Evolutionary conservation across 2,113 vertebrate species (phyloP).

Genomic region (Pagrus major): DNA sequence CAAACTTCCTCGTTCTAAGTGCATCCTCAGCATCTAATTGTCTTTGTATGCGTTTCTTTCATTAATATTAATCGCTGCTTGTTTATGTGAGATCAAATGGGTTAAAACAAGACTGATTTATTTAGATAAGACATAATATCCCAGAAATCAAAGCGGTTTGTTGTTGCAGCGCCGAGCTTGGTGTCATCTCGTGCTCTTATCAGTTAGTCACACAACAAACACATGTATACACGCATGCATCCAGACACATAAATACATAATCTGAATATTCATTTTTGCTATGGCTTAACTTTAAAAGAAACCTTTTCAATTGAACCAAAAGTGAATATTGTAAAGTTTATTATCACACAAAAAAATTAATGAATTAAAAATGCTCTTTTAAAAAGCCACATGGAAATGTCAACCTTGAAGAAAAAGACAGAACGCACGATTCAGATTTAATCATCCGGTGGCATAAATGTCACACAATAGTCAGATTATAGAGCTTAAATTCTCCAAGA

Average conservation of each 20-base stretch:
- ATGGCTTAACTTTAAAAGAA: neutral
- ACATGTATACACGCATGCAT: neutral
- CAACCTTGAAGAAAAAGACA: neutral
- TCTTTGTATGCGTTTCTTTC: constrained; percentile 33
- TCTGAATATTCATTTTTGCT: neutral
- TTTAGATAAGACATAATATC: constrained; percentile 36
- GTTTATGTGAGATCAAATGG: constrained; percentile 57
- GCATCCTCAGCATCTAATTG: constrained; percentile 47
- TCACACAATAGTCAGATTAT: neutral
- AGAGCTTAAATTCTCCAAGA: neutral
- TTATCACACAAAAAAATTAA: neutral
- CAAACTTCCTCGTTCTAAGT: constrained; percentile 48
- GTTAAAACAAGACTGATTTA: constrained; percentile 54
- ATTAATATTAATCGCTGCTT: constrained; percentile 53
- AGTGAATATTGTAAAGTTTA: neutral
- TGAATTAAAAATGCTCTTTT: neutral
- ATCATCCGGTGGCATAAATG: constrained; percentile 2
- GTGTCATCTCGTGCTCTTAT: constrained; percentile 13
- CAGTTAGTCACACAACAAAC: neutral
- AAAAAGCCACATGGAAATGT: neutral
- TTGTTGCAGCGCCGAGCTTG: neutral
- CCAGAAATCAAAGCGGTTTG: constrained; percentile 35
- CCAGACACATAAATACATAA: neutral
- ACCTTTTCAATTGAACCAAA: neutral
- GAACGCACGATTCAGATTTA: neutral